Conservation (phyloP, 2,797 vertebrate species). For the Notamacropus eugenii region DNA sequence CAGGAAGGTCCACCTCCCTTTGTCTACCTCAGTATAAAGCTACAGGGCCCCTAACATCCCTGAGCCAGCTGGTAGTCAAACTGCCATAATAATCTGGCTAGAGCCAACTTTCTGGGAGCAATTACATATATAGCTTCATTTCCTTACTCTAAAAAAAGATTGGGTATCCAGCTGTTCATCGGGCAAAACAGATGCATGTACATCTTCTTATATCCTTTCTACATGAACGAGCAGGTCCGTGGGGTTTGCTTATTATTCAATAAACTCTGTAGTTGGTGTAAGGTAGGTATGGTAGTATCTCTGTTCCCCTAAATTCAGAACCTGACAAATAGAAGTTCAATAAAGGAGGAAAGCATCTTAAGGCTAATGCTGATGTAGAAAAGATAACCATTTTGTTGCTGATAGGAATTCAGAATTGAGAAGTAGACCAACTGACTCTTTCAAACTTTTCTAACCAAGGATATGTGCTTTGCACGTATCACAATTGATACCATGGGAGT, state of each 20-base stretch:
- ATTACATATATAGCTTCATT: slow-evolving; percentile 3
- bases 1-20: neutral
- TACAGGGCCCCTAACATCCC: neutral
- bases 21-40: neutral
- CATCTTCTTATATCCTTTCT: neutral
- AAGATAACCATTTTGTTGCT: neutral
- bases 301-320: neutral
- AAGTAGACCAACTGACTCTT: neutral
- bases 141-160: neutral
- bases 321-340: neutral
- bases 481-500: neutral
- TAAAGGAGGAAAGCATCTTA: neutral
- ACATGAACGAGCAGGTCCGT: neutral
- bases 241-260: neutral
- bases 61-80: neutral
- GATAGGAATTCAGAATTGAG: neutral
- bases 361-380: neutral
- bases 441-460: neutral
- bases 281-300: neutral
- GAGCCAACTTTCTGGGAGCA: slow-evolving; percentile 1
- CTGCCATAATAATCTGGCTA: neutral
- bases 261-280: neutral
- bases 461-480: neutral
- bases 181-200: neutral
- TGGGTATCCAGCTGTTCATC: neutral